A percentile compares a stretch with the other conserved stretches of the same genome.
phyloP scores from a whole-genome alignment of 92 coral and sea anemone species.

The Umimayanthus chanpuru region DNA sequence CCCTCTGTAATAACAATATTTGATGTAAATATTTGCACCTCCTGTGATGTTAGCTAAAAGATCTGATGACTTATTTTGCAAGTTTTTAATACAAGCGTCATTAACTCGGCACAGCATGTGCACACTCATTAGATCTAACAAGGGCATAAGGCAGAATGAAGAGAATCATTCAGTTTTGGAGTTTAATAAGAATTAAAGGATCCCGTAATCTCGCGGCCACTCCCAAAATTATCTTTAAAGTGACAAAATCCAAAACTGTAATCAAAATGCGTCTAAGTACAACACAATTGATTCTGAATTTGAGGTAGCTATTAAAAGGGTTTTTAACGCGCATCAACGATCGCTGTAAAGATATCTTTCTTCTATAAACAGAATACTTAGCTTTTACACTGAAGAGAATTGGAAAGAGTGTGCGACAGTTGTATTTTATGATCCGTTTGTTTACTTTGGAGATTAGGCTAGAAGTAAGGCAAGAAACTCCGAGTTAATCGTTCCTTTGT shows the following conservation, averaged over 20 bases:
- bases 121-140: constrained; percentile 16
- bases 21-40: constrained; percentile 43
- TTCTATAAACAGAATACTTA: background rate
- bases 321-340: background rate
- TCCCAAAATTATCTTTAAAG: constrained; percentile 8
- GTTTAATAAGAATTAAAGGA: background rate
- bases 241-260: constrained; percentile 3
- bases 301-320: background rate
- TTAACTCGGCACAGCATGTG: constrained; percentile 10
- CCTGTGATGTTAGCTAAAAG: constrained; percentile 14
- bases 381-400: background rate
- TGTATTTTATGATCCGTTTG: constrained; percentile 6
- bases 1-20: constrained; percentile 14
- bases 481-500: constrained; percentile 3
- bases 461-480: background rate
- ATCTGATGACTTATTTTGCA: constrained; percentile 39
- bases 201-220: background rate
- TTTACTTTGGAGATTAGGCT: background rate
- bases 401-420: background rate
- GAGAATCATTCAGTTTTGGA: background rate
- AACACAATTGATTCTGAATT: constrained; percentile 1
- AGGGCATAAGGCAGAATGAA: background rate
- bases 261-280: background rate
- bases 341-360: background rate
- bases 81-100: constrained; percentile 39